A percentile compares a stretch with the other conserved stretches of the same genome.
These are phyloP conservation scores for Sarcophaga carnaria DNA, from an alignment of 2,888 invertebrate species.

Conservation along the genomic window DNA sequence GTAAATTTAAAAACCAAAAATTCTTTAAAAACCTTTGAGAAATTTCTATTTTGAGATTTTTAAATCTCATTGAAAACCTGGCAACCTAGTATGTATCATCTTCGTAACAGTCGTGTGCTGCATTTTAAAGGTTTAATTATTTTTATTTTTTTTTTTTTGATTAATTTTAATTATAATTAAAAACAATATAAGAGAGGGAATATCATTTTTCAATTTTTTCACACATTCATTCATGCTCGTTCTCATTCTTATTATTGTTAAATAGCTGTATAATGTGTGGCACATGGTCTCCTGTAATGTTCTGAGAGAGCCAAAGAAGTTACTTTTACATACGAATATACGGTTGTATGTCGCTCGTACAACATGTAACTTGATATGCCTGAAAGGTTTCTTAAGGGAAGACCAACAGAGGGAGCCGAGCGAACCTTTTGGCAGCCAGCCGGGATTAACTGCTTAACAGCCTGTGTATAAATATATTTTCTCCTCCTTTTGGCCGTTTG, in stretches of 20 bases:
- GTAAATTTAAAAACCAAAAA: no score
- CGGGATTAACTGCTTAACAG: neutral
- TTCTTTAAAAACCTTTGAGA: no score
- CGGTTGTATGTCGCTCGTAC: slow-evolving; percentile 25
- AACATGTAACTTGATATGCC: slow-evolving; percentile 78
- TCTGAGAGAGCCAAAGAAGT: neutral
- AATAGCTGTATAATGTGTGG: slow-evolving; percentile 48
- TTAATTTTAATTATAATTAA: neutral
- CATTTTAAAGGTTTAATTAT: neutral
- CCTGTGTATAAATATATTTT: neutral
- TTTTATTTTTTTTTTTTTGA: neutral
- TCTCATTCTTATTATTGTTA: neutral
- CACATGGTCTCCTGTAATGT: slow-evolving; percentile 47
- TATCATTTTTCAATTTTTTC: slow-evolving; percentile 64
- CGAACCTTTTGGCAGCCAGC: neutral
- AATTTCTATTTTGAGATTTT: neutral
- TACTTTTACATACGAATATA: neutral
- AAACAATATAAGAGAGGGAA: neutral
- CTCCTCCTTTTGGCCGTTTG: neutral
- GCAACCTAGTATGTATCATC: neutral
- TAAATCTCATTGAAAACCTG: neutral
- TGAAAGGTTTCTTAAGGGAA: slow-evolving; percentile 74
- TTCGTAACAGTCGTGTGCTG: neutral
- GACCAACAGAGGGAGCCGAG: neutral
- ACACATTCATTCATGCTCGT: slow-evolving; percentile 55